A percentile compares a stretch with the other conserved stretches of the same genome.
Conservation (phyloP, 2,797 vertebrate species). For the Neomorphus geoffroyi region DNA sequence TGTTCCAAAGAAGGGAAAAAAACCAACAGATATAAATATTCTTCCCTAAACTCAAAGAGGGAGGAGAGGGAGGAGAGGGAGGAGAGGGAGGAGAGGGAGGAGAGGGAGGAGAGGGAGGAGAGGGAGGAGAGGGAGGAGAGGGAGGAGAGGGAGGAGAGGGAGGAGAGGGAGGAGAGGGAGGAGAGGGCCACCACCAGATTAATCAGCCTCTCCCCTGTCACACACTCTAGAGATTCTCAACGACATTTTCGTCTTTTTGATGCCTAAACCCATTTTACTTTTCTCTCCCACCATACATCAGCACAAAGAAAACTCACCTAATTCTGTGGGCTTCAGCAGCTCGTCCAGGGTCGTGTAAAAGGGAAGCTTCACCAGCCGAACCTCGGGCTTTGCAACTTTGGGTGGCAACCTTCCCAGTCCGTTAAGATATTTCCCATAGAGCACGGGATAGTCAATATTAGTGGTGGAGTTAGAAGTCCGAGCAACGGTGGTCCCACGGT, state of each 20-base stretch:
- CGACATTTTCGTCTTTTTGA: neutral
- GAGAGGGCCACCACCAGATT: neutral
- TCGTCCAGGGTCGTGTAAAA: slow-evolving; percentile 97
- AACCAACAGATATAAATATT: neutral
- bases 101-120: no score
- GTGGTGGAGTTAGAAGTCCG: slow-evolving; percentile 72
- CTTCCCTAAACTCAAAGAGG: no score
- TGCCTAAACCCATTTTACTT: neutral
- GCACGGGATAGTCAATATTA: slow-evolving; percentile 76
- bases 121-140: no score
- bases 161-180: no score
- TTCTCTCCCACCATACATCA: fast-evolving
- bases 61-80: fast-evolving
- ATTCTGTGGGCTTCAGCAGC: slow-evolving; percentile 91
- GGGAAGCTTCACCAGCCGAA: slow-evolving; percentile 92
- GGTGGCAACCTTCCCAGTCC: slow-evolving; percentile 87
- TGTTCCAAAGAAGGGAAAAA: neutral
- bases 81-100: no score
- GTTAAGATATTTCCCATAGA: slow-evolving; percentile 94
- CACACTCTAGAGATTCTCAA: neutral
- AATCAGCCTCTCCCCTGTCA: neutral
- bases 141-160: no score
- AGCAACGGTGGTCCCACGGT: slow-evolving; percentile 66
- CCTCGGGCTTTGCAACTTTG: slow-evolving; percentile 82
- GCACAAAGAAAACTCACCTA: slow-evolving; percentile 80